Conservation (phyloP, 2,797 vertebrate genomes). For the Lagorchestes hirsutus region DNA sequence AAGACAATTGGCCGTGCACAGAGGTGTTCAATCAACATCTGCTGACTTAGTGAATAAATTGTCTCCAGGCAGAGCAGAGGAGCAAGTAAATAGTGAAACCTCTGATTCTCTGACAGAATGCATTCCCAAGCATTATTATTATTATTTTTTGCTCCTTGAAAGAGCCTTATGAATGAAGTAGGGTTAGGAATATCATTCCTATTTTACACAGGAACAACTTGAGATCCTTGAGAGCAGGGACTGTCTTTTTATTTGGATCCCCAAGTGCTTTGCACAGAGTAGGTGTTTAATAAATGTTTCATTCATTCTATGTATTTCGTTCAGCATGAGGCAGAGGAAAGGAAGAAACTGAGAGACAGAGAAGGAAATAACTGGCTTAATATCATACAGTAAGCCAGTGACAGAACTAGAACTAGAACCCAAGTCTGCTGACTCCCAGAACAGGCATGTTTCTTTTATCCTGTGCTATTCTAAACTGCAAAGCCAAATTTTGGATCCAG, state of each 20-base stretch:
- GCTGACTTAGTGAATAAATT: background rate
- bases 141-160: too few relatives aligned
- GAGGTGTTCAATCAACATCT: background rate
- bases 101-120: background rate
- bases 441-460: background rate
- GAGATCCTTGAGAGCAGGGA: background rate
- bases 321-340: background rate
- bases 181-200: background rate
- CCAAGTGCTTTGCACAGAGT: background rate
- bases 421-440: background rate
- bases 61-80: background rate
- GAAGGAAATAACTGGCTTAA: conserved; percentile 12
- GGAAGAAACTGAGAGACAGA: conserved; percentile 39
- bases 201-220: background rate
- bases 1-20: background rate
- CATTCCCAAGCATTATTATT: background rate
- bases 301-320: background rate
- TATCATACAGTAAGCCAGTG: background rate
- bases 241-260: background rate
- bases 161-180: background rate
- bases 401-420: background rate
- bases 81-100: background rate
- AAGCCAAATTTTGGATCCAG: background rate
- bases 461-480: background rate
- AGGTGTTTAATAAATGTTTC: background rate